phyloP scores from a whole-genome alignment of 2,113 vertebrate genomes.

The Ia io region DNA sequence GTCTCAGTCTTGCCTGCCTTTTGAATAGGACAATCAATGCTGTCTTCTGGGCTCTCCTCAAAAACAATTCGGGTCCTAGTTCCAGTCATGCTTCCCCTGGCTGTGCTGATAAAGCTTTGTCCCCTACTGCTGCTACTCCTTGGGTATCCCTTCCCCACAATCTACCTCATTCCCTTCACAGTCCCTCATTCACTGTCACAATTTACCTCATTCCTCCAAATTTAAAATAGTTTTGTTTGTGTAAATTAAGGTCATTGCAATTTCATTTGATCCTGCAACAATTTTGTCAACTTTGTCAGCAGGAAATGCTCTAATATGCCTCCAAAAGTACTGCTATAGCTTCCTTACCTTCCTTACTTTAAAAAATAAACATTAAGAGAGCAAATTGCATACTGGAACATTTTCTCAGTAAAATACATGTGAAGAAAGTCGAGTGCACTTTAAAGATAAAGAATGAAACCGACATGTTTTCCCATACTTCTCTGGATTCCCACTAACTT shows the following conservation, averaged over 20 bases:
- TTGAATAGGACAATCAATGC: background rate
- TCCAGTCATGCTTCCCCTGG: background rate
- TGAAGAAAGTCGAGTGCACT: background rate
- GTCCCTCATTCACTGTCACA: background rate
- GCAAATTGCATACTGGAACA: background rate
- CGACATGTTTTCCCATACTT: background rate
- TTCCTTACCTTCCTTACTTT: background rate
- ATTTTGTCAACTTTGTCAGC: background rate
- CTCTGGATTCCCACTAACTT: background rate
- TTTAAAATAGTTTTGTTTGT: background rate
- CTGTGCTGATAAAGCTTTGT: background rate
- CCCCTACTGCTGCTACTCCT: background rate
- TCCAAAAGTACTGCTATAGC: background rate
- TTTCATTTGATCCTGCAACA: background rate
- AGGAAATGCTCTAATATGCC: conserved; percentile 1
- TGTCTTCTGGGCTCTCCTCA: background rate
- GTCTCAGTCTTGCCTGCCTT: background rate
- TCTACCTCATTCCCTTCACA: background rate
- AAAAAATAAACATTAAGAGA: conserved; percentile 1
- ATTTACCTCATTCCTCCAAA: background rate
- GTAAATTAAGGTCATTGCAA: background rate
- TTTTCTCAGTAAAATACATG: conserved; percentile 6
- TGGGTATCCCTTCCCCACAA: background rate
- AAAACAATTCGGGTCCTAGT: background rate
- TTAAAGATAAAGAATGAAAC: background rate